Evolutionary conservation across 2,113 vertebrate genomes (phyloP).

Genomic region (Clupea harengus): DNA sequence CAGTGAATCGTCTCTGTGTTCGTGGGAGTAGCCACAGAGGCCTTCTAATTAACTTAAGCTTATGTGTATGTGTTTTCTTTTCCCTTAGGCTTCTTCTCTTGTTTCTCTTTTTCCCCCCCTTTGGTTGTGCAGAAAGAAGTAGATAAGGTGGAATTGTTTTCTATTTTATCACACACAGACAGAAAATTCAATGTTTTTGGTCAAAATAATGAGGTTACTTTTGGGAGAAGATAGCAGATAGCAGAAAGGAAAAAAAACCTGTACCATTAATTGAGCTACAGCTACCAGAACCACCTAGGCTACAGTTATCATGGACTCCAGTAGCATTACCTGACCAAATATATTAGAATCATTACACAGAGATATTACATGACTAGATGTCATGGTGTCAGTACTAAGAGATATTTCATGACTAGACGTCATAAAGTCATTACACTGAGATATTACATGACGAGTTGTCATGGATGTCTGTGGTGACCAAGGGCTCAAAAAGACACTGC

Average conservation of each 20-base stretch:
- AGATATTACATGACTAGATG: too few relatives aligned
- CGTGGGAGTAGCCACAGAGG: neutral
- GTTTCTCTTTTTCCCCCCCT: neutral
- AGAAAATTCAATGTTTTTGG: neutral
- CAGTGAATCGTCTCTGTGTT: neutral
- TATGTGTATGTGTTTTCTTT: neutral
- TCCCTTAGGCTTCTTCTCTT: neutral
- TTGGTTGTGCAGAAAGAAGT: neutral
- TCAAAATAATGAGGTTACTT: neutral
- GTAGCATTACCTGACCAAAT: too few relatives aligned
- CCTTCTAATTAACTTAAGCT: neutral
- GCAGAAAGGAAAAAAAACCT: neutral
- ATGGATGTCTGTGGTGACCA: too few relatives aligned
- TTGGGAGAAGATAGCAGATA: neutral
- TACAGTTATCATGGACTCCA: too few relatives aligned
- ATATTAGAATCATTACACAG: too few relatives aligned
- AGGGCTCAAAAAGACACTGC: too few relatives aligned
- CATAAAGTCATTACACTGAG: too few relatives aligned
- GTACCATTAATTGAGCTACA: neutral
- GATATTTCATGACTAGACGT: too few relatives aligned
- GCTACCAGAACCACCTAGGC: too few relatives aligned
- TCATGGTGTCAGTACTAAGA: too few relatives aligned
- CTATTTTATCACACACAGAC: neutral
- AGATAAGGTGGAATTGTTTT: slow-evolving; percentile 14
- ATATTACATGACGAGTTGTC: too few relatives aligned